phyloP scores from a whole-genome alignment of 2,113 vertebrate genomes.

The Piaya cayana region DNA sequence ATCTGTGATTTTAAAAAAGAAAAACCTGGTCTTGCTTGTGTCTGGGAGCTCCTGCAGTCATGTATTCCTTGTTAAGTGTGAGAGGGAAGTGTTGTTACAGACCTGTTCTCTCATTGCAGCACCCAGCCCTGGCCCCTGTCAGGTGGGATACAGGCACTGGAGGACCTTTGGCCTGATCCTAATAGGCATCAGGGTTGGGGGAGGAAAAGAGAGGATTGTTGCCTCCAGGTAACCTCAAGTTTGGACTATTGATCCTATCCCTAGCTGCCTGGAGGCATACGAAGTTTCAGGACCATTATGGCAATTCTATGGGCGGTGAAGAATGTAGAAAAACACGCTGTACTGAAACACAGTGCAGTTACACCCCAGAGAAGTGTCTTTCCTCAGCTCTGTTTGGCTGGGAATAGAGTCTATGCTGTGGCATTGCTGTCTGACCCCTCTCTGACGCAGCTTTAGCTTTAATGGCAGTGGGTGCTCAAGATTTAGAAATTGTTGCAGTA shows the following conservation, averaged over 20 bases:
- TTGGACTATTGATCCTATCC: background rate
- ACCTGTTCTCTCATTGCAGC: background rate
- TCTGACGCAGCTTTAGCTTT: background rate
- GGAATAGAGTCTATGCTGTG: background rate
- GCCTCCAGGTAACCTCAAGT: background rate
- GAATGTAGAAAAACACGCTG: constrained; percentile 20
- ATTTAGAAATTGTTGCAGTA: background rate
- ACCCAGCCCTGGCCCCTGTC: background rate
- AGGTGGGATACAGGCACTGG: background rate
- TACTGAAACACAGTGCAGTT: background rate
- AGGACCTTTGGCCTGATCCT: background rate
- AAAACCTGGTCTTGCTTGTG: background rate
- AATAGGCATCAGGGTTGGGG: background rate
- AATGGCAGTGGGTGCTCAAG: background rate
- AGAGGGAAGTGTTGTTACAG: background rate
- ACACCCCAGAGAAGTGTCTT: background rate
- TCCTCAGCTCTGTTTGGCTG: background rate
- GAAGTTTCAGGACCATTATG: background rate
- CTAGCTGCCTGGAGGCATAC: background rate
- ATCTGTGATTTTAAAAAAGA: accelerated
- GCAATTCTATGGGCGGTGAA: background rate
- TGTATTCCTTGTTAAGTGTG: accelerated
- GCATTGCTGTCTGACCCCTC: background rate
- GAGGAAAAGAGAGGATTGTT: background rate
- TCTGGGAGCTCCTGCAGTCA: accelerated